Conservation (phyloP, 2,888 invertebrate species). For the Mesorhabditis sp. region DNA sequence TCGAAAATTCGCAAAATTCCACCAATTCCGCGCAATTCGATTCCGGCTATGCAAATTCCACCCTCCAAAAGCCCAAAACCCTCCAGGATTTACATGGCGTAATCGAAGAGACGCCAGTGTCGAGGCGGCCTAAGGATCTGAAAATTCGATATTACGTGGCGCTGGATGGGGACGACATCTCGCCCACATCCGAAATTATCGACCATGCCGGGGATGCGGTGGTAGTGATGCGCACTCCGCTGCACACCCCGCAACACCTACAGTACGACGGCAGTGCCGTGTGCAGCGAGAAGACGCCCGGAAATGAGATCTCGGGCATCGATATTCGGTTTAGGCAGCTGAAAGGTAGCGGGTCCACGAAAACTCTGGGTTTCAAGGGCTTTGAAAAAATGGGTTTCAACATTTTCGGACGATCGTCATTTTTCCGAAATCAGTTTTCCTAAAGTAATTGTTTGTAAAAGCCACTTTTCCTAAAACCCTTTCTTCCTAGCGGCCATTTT, state of each 20-base stretch:
- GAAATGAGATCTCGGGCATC: conserved; percentile 21
- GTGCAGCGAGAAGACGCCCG: conserved; percentile 21
- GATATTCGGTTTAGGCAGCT: conserved; percentile 35
- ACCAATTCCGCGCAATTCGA: no score
- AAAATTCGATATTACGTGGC: not conserved
- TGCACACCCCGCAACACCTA: not conserved
- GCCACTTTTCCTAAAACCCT: no score
- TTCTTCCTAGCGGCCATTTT: no score
- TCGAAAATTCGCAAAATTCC: not conserved
- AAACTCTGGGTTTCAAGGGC: not conserved
- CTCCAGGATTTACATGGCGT: no score
- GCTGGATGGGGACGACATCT: not conserved
- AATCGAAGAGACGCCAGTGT: not conserved
- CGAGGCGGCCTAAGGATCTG: not conserved
- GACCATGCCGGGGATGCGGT: not conserved
- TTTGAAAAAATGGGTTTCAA: not conserved
- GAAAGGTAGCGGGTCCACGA: conserved; percentile 26
- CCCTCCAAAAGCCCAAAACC: no score
- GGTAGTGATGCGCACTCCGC: conserved; percentile 9
- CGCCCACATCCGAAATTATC: not conserved
- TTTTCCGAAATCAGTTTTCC: no score
- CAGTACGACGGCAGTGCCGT: not conserved
- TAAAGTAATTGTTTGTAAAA: no score
- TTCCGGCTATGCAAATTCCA: no score
- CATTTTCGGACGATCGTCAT: no score